Conservation (phyloP, 1,140 invertebrate species). For the Colletes latitarsis region DNA sequence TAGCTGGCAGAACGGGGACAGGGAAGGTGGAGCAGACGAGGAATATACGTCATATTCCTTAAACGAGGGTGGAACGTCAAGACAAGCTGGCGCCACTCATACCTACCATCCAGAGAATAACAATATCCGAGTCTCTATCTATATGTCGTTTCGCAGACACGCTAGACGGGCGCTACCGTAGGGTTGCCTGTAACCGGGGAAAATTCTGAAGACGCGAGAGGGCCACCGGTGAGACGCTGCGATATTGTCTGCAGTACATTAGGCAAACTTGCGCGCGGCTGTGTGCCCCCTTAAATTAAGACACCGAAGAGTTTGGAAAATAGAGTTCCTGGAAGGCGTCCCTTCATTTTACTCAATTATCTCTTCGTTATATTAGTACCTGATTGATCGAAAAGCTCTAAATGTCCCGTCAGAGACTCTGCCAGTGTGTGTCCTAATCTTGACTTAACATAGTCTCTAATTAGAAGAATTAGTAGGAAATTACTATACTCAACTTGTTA, state of each 20-base stretch:
- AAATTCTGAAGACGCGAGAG: neutral
- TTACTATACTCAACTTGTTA: too few relatives aligned
- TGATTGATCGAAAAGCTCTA: too few relatives aligned
- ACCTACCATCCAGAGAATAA: constrained; percentile 52
- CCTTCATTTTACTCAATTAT: too few relatives aligned
- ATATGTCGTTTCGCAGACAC: constrained; percentile 49
- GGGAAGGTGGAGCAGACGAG: constrained; percentile 17
- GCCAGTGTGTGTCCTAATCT: too few relatives aligned
- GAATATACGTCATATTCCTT: constrained; percentile 56
- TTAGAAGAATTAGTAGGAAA: too few relatives aligned
- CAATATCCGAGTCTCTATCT: constrained; percentile 56
- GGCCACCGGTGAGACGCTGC: neutral
- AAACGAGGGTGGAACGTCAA: constrained; percentile 54
- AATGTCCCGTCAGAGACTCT: too few relatives aligned
- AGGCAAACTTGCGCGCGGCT: neutral
- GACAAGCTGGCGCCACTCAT: constrained; percentile 55
- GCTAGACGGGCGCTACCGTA: neutral
- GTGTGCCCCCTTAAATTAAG: neutral
- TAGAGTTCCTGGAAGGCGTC: too few relatives aligned
- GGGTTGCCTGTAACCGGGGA: neutral
- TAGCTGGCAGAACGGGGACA: constrained; percentile 1
- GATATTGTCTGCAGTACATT: neutral
- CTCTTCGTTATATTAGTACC: too few relatives aligned
- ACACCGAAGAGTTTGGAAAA: neutral
- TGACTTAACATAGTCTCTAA: too few relatives aligned